A percentile compares a stretch with the other conserved stretches of the same genome.
These are phyloP conservation scores for Microctonus brassicae DNA, from an alignment of 2,888 invertebrate genomes.

Conservation along the genomic window DNA sequence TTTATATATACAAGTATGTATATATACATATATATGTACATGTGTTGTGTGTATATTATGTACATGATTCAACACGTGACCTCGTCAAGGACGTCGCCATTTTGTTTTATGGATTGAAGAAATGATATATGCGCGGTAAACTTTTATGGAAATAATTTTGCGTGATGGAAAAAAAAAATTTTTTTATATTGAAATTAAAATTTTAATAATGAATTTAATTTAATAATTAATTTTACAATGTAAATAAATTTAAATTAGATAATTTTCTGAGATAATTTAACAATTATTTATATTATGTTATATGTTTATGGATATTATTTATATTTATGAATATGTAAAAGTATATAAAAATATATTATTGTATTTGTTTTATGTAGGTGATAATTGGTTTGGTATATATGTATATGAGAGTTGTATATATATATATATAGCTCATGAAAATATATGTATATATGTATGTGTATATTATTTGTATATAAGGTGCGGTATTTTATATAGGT, in stretches of 20 bases:
- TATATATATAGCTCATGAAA: neutral
- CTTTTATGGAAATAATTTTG: conserved; percentile 15
- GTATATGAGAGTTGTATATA: too few relatives aligned
- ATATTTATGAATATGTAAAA: too few relatives aligned
- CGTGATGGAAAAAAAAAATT: conserved; percentile 13
- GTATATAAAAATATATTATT: neutral
- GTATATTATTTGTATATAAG: neutral
- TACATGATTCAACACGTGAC: conserved; percentile 61
- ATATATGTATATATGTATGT: too few relatives aligned
- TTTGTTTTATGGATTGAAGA: conserved; percentile 47
- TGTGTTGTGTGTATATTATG: neutral
- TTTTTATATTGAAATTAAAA: too few relatives aligned
- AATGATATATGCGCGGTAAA: conserved; percentile 43
- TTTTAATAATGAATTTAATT: neutral
- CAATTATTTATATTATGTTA: neutral
- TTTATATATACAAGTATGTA: conserved; percentile 3
- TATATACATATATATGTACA: neutral
- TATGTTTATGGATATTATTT: too few relatives aligned
- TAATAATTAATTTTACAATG: neutral
- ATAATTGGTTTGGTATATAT: neutral
- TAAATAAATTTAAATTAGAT: neutral
- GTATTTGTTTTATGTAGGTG: neutral
- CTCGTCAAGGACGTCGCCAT: conserved; percentile 65
- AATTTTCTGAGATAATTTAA: neutral
- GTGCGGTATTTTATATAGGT: neutral